Percentiles rank a stretch among this genome's conserved stretches.
Evolutionary conservation across 2,888 invertebrate genomes (phyloP).

Genomic region (Helobdella robusta): DNA sequence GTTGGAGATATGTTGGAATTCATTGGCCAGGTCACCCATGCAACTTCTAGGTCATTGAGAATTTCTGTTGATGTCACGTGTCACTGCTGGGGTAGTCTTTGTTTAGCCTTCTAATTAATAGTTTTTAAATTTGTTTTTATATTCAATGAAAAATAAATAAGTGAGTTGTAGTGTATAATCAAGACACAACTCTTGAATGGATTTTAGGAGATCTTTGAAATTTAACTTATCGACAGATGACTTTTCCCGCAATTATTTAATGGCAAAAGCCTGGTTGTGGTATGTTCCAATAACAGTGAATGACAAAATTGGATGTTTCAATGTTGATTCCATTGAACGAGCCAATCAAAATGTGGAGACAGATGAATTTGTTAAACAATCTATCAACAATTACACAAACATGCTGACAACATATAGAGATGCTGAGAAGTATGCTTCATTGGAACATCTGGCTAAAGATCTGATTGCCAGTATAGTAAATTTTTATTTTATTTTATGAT

Average conservation of each 20-base stretch:
- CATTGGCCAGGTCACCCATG: constrained; percentile 5
- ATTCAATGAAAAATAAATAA: background rate
- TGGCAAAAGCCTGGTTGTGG: constrained; percentile 3
- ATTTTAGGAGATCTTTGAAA: background rate
- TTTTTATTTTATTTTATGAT: too few relatives aligned
- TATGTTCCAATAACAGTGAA: constrained; percentile 1
- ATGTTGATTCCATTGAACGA: background rate
- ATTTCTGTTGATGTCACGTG: constrained; percentile 11
- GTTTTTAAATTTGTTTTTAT: background rate
- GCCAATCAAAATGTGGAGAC: background rate
- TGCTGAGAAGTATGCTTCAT: too few relatives aligned
- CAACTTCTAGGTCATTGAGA: constrained; percentile 8
- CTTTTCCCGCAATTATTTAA: background rate
- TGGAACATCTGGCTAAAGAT: too few relatives aligned
- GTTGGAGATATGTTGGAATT: constrained; percentile 15
- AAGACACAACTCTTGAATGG: background rate
- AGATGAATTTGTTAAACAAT: background rate
- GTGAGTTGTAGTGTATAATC: too few relatives aligned
- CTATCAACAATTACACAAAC: background rate
- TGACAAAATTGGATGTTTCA: constrained; percentile 1
- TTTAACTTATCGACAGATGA: background rate
- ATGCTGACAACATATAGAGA: constrained; percentile 1
- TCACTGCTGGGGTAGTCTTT: background rate
- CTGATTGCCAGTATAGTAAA: too few relatives aligned
- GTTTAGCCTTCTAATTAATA: background rate